phyloP scores from a whole-genome alignment of 2,113 vertebrate genomes.

The Otus sunia region DNA sequence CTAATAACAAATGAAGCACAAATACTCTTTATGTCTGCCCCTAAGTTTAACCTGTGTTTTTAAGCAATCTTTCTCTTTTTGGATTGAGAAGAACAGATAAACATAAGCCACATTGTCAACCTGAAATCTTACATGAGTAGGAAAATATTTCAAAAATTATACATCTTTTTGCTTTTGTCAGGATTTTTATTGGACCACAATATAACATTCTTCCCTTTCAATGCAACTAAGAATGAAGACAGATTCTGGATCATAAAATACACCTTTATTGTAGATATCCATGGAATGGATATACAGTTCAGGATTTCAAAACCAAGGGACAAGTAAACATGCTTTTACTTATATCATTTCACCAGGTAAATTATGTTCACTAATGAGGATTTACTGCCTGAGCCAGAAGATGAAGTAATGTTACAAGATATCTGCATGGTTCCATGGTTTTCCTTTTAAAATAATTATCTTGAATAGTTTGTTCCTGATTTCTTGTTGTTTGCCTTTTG shows the following conservation, averaged over 20 bases:
- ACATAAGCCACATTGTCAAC: not conserved
- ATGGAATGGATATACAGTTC: not conserved
- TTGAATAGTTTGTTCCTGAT: not conserved
- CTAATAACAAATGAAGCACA: not conserved
- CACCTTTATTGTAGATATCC: not conserved
- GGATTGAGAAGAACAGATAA: not conserved
- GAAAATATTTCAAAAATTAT: not conserved
- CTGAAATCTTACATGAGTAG: not conserved
- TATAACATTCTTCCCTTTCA: not conserved
- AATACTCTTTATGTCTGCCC: not conserved
- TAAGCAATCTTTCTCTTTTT: not conserved
- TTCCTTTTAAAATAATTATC: not conserved
- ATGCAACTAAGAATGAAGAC: not conserved
- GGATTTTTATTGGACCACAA: not conserved
- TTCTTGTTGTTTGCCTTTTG: too few relatives aligned
- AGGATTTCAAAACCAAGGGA: not conserved
- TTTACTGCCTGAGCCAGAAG: not conserved
- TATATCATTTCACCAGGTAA: not conserved
- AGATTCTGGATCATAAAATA: not conserved
- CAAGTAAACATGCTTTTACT: not conserved
- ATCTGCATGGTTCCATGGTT: not conserved
- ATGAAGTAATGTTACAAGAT: not conserved
- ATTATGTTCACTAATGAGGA: not conserved
- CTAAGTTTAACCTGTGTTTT: not conserved
- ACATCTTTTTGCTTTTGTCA: not conserved